phyloP scores from a whole-genome alignment of 1,140 invertebrate species.

The Propsilocerus akamusi region DNA sequence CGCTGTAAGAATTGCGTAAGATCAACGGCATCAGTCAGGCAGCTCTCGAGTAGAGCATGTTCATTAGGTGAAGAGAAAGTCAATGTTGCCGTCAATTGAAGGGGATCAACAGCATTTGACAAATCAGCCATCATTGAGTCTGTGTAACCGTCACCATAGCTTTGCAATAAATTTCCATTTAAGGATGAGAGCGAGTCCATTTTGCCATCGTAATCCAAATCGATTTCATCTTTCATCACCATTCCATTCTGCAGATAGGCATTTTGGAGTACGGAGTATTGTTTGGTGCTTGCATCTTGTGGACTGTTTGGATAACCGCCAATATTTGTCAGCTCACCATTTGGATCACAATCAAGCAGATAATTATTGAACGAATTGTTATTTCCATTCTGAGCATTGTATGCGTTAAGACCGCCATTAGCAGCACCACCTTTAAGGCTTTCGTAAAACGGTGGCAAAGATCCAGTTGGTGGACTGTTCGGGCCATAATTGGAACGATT shows the following conservation, averaged over 20 bases:
- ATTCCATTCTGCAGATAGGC: conserved; percentile 47
- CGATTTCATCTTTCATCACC: conserved; percentile 56
- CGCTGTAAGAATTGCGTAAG: conserved; percentile 47
- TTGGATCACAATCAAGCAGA: conserved; percentile 50
- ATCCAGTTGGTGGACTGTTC: conserved; percentile 62
- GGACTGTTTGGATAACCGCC: conserved; percentile 11
- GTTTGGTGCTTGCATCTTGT: conserved; percentile 25
- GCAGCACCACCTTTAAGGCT: conserved; percentile 56
- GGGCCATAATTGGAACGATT: conserved; percentile 57
- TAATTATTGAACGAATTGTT: conserved; percentile 16
- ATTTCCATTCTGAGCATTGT: conserved; percentile 29
- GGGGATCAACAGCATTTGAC: conserved; percentile 53
- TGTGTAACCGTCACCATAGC: conserved; percentile 35
- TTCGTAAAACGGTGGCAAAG: conserved; percentile 67
- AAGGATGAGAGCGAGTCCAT: conserved; percentile 37
- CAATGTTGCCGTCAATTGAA: conserved; percentile 61
- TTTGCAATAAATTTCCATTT: conserved; percentile 24
- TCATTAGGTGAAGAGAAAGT: conserved; percentile 59
- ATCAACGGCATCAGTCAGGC: conserved; percentile 53
- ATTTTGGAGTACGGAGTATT: conserved; percentile 65
- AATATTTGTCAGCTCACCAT: conserved; percentile 33
- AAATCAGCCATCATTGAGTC: conserved; percentile 67
- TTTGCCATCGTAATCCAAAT: conserved; percentile 53
- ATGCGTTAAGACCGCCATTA: conserved; percentile 33
- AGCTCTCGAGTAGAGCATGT: conserved; percentile 45